A percentile compares a stretch with the other conserved stretches of the same genome.
Evolutionary conservation across 2,888 invertebrate species (phyloP).

Genomic region (Sinopyrophorus schimmeli): DNA sequence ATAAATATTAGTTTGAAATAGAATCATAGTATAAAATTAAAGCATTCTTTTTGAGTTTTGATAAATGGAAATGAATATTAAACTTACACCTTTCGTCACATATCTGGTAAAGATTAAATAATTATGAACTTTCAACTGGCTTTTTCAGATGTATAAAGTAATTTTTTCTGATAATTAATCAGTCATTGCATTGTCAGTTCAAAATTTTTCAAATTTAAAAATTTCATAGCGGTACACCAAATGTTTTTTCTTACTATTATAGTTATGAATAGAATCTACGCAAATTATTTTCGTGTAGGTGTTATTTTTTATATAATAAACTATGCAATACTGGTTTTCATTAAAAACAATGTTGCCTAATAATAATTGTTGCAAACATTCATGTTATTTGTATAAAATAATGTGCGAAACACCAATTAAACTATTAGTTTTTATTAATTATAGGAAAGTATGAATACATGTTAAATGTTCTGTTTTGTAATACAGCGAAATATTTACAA

Average conservation of each 20-base stretch:
- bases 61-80: no score
- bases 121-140: conserved; percentile 36
- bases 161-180: no score
- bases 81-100: conserved; percentile 12
- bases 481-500: conserved; percentile 46
- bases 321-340: conserved; percentile 28
- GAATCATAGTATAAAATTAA: no score
- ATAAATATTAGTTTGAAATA: no score
- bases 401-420: conserved; percentile 57
- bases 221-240: no score
- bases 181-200: no score
- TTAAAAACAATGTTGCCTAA: conserved; percentile 44
- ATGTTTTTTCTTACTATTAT: no score
- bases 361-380: conserved; percentile 51
- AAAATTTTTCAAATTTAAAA: no score
- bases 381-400: conserved; percentile 52
- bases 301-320: conserved; percentile 26
- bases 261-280: no score
- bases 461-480: conserved; percentile 43
- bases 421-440: conserved; percentile 48
- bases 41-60: no score
- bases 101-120: conserved; percentile 15
- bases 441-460: conserved; percentile 43
- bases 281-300: conserved; percentile 22
- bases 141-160: conserved; percentile 29